Evolutionary conservation across 2,113 vertebrate species (phyloP).

Genomic region (human (Homo sapiens)): DNA sequence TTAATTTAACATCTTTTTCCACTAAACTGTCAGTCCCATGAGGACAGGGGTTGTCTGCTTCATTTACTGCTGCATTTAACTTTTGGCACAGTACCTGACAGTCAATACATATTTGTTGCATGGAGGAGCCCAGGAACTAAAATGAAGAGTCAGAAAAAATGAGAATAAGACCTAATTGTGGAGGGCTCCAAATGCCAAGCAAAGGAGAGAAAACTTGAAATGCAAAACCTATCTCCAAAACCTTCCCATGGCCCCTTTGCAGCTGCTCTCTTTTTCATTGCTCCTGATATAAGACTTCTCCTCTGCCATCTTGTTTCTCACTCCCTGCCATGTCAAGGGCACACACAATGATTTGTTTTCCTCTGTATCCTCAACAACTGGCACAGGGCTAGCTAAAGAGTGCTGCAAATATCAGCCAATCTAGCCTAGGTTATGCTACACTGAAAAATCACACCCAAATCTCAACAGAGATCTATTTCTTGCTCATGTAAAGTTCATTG

Average conservation of each 20-base stretch:
- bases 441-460: neutral
- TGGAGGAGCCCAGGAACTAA: neutral
- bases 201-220: neutral
- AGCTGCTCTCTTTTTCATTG: neutral
- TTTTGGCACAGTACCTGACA: neutral
- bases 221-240: neutral
- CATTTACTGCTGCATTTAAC: constrained; percentile 5
- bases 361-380: neutral
- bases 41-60: neutral
- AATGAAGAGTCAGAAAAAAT: neutral
- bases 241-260: neutral
- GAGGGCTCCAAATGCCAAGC: neutral
- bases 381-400: neutral
- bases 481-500: neutral
- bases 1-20: constrained; percentile 41
- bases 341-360: neutral
- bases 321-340: neutral
- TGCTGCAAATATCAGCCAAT: neutral
- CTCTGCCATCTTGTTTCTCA: neutral
- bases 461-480: neutral
- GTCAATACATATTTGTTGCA: neutral
- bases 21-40: neutral
- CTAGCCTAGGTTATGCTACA: neutral
- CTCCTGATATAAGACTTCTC: neutral
- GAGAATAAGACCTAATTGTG: neutral